Evolutionary conservation across 2,888 invertebrate species (phyloP).

Genomic region (Pyrgus malvae): DNA sequence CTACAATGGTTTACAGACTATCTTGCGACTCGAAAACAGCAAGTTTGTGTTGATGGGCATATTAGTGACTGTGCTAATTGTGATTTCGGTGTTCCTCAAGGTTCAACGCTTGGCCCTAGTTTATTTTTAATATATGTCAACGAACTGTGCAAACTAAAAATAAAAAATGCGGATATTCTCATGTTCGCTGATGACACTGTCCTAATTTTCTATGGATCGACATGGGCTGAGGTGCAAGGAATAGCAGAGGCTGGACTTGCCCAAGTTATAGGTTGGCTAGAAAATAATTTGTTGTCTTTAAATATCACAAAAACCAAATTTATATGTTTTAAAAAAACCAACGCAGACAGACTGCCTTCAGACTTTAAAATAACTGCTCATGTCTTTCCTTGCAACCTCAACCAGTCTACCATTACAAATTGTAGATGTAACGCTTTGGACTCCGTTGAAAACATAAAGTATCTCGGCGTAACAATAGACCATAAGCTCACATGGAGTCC

Average conservation of each 20-base stretch:
- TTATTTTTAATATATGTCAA: background rate
- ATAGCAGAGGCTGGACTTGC: background rate
- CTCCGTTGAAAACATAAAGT: background rate
- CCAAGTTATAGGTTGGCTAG: background rate
- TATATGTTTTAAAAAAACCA: background rate
- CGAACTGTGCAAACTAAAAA: background rate
- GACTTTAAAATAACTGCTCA: background rate
- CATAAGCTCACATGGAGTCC: background rate
- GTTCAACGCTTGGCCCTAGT: background rate
- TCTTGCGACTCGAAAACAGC: background rate
- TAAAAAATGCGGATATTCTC: background rate
- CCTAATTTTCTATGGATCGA: background rate
- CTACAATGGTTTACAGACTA: background rate
- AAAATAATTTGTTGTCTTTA: background rate
- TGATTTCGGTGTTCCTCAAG: background rate
- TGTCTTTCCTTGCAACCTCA: background rate
- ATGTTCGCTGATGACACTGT: background rate
- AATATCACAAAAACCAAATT: background rate
- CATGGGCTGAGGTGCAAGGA: background rate
- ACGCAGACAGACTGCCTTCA: background rate
- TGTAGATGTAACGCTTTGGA: background rate
- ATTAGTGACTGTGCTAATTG: background rate
- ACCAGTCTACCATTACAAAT: background rate
- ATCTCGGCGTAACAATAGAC: background rate
- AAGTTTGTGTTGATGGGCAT: background rate